phyloP scores from a whole-genome alignment of 2,888 invertebrate species.

The Andrena trimmerana region DNA sequence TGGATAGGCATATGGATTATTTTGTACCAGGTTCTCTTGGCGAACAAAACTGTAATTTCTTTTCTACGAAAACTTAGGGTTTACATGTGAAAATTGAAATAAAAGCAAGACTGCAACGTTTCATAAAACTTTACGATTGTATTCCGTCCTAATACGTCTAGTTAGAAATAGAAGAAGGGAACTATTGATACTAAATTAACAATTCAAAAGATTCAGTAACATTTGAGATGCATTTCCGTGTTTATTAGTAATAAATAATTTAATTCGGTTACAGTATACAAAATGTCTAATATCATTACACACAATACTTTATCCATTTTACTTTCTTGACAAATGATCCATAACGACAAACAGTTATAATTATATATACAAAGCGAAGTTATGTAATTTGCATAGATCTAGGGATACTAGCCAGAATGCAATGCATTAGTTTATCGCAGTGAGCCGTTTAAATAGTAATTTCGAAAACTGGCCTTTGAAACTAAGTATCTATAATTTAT shows the following conservation, averaged over 20 bases:
- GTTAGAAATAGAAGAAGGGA: background rate
- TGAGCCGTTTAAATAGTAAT: background rate
- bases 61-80: background rate
- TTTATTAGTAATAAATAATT: constrained; percentile 15
- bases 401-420: background rate
- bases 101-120: background rate
- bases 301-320: background rate
- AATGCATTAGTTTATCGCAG: background rate
- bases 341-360: background rate
- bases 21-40: background rate
- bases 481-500: constrained; percentile 21
- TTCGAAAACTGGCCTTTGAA: background rate
- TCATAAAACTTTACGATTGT: background rate
- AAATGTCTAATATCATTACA: constrained; percentile 1
- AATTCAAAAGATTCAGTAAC: background rate
- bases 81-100: background rate
- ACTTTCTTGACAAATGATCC: constrained; percentile 14
- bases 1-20: background rate
- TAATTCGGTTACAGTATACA: background rate
- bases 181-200: background rate
- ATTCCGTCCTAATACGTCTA: background rate
- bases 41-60: constrained; percentile 15
- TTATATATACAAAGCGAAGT: background rate
- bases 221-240: background rate
- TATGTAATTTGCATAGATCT: background rate